A percentile compares a stretch with the other conserved stretches of the same genome.
phyloP scores from a whole-genome alignment of 2,888 invertebrate genomes.

The Torymus auratus region DNA sequence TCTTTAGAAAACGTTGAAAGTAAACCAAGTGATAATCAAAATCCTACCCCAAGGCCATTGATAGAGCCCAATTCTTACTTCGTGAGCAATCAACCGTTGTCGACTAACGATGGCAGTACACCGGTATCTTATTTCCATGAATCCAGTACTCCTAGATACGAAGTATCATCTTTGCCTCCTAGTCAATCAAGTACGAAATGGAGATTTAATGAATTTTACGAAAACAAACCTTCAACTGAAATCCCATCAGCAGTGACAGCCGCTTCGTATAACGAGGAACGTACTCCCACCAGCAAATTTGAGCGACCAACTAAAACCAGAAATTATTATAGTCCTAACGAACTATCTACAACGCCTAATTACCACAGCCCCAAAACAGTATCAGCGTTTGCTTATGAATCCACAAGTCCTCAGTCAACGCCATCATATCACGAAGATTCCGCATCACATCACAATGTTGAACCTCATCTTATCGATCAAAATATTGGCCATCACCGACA shows the following conservation, averaged over 20 bases:
- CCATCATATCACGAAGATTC: constrained; percentile 61
- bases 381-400: constrained; percentile 61
- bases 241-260: constrained; percentile 54
- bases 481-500: constrained; percentile 59
- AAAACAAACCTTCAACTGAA: constrained; percentile 57
- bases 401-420: constrained; percentile 61
- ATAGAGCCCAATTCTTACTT: constrained; percentile 74
- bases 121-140: constrained; percentile 61
- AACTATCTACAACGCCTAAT: constrained; percentile 61
- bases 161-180: constrained; percentile 55
- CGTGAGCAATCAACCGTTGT: constrained; percentile 72
- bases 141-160: constrained; percentile 51
- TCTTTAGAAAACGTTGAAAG: constrained; percentile 70
- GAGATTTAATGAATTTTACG: constrained; percentile 57
- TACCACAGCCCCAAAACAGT: constrained; percentile 64
- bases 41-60: constrained; percentile 66
- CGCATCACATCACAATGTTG: constrained; percentile 58
- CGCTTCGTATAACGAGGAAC: constrained; percentile 63
- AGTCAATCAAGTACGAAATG: constrained; percentile 59
- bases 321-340: constrained; percentile 58
- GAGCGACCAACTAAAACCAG: constrained; percentile 58
- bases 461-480: constrained; percentile 59
- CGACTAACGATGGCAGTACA: constrained; percentile 66
- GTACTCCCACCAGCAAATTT: constrained; percentile 54
- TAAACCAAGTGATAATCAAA: constrained; percentile 58